Conservation (phyloP, 2,888 invertebrate genomes). For the Coremacera marginata region DNA sequence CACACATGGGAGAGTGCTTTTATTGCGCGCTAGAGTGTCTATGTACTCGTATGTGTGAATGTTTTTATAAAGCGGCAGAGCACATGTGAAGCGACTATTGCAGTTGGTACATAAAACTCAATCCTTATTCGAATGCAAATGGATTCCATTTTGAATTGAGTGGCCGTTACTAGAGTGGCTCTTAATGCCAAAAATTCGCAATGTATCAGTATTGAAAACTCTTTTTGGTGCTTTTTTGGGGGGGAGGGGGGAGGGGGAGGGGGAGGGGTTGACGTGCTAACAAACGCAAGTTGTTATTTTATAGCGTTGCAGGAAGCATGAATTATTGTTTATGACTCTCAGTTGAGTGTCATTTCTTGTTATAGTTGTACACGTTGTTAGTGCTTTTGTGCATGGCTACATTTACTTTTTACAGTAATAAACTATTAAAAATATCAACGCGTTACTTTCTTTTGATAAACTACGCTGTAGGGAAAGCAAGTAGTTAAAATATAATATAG, state of each 20-base stretch:
- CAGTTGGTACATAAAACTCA: conserved; percentile 26
- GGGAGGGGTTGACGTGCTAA: no score
- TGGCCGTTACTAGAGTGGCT: conserved; percentile 26
- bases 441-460: no score
- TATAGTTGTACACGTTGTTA: background rate
- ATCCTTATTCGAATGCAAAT: conserved; percentile 38
- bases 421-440: conserved; percentile 11
- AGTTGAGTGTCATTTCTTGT: background rate
- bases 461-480: no score
- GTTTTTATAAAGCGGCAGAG: background rate
- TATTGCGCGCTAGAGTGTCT: background rate
- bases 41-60: background rate
- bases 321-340: conserved; percentile 33
- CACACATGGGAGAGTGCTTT: background rate
- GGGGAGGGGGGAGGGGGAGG: no score
- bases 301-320: conserved; percentile 8
- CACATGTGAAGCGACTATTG: conserved; percentile 22
- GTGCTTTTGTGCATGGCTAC: background rate
- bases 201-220: background rate
- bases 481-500: no score
- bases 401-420: conserved; percentile 30
- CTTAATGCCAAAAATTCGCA: background rate
- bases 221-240: background rate
- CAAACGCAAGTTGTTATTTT: background rate
- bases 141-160: conserved; percentile 49